Evolutionary conservation across 2,888 invertebrate genomes (phyloP), one percentile per base, ranked within the genome.

Genomic region (Metalampra italica): DNA sequence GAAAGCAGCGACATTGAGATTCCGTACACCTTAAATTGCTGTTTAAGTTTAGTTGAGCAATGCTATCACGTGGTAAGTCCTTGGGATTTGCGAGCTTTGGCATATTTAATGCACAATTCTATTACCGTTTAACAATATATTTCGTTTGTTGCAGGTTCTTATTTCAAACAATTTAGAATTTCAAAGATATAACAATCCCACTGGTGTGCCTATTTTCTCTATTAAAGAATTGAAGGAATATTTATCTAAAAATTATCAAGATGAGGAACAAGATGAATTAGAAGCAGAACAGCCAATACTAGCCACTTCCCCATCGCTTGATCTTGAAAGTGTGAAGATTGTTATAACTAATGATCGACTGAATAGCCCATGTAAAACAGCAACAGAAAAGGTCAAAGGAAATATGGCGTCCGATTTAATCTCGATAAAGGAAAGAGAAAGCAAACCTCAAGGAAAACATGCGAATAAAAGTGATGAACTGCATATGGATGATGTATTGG

Each of bases 11-110:
- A 43, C 15, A 9, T 30, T 9, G 43, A 29, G n/a, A 13, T 12
- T 15, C 13, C 30, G 14, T 14, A 46, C 29, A 54, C 73, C 46
- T 30, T 67, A 13, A 52, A 63, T 44, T 71, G 71, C 42, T 72
- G 76, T 37, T 39, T 53, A 38, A 65, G 64, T 46, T 49, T 78
- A 41, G 45, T 52, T n/a, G 52, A 65, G n/a, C 61, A 66, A 41
- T 65, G 69, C 43, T 60, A 62, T 49, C 64, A 66, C 59, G 64
- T 74, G 58, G 81, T 82, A 59, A 75, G 70, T 62, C 29, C 46
- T 43, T 34, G 12, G 13, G 12, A 11, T 30, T 30, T 30, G 9
- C 9, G 29, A 30, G 43, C 3, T 9, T 34, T 15, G 1, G 5
- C 3, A 30, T 7, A 30, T 43, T 13, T 44, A 14, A 34, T 32